Evolutionary conservation across 2,888 invertebrate genomes (phyloP), one percentile per base, ranked within the genome.

Genomic region (Pandemis heparana): DNA sequence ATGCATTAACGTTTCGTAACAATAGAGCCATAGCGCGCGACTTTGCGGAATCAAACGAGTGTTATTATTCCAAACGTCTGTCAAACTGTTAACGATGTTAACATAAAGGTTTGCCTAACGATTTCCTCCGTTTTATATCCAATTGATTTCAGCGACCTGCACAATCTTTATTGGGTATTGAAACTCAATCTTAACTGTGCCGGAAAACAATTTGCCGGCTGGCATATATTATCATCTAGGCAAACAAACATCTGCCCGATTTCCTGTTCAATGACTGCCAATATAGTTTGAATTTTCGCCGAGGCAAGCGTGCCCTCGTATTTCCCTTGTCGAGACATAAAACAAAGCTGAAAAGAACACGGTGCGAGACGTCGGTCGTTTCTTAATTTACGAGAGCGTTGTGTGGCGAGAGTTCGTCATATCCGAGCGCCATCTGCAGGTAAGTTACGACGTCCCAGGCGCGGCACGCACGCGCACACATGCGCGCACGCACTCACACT

Each of bases 331-430:
- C 82, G 82, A 85, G 86, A 83, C 86, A 86, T 87, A 87, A 89
- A 90, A 89, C 87, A 88, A 90, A 89, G 82, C 80, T 83, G 80
- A 82, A 84, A 88, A 88, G 88, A 89, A 86, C 86, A 83, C 81
- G 82, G 80, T 81, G 78, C 85, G 83, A 85, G 87, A 86, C 88
- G 89, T 88, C 89, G 89, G 90, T 88, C 89, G 89, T 88, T 91
- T 89, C 87, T 89, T 92, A 91, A 92, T 93, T 93, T 92, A 93
- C 87, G 92, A 92, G 88, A 88, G 87, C 88, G 88, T 89, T 87
- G 87, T 89, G 89, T 86, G 87, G 87, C 87, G 85, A 81, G 83
- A 78, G 82, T 80, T 85, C 84, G 86, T 85, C 86, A 85, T 83
- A 85, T 87, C 87, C 87, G 84, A 85, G 88, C 90, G 87, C 89